phyloP scores from a whole-genome alignment of 2,797 vertebrate species.

The Chlorospingus flavigularis region DNA sequence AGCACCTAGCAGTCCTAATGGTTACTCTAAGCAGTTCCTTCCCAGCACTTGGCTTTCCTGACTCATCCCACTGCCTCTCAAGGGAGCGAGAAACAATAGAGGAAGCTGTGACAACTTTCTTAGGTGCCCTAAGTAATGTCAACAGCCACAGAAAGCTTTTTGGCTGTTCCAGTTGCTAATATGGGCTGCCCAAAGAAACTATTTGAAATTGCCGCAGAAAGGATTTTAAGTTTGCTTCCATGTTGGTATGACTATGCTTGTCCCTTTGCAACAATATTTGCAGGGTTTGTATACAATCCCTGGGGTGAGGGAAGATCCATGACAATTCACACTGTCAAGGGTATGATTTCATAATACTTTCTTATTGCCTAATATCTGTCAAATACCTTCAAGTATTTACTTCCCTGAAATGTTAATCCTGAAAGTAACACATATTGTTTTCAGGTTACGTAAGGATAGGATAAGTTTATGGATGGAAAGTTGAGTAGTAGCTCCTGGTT shows the following conservation, averaged over 20 bases:
- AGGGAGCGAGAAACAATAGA: not conserved
- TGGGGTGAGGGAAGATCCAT: not conserved
- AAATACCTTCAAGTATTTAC: not conserved
- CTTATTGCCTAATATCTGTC: not conserved
- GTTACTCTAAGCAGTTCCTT: not conserved
- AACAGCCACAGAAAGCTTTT: not conserved
- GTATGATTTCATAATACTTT: not conserved
- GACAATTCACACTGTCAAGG: not conserved
- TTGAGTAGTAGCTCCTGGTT: not conserved
- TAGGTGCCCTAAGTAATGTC: not conserved
- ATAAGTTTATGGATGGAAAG: not conserved
- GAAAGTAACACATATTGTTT: not conserved
- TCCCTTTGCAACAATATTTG: not conserved
- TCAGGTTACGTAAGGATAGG: not conserved
- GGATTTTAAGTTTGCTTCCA: not conserved
- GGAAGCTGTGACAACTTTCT: not conserved
- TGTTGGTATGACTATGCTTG: not conserved
- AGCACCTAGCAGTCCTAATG: not conserved
- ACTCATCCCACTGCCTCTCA: not conserved
- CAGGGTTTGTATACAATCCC: not conserved
- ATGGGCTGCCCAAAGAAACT: not conserved
- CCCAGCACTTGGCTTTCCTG: accelerated
- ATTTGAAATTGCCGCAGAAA: not conserved
- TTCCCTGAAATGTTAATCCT: not conserved
- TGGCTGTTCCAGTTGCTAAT: not conserved